A percentile compares a stretch with the other conserved stretches of the same genome.
These are phyloP conservation scores for Saturnia japonica DNA, from an alignment of 2,888 invertebrate species.

Conservation along the genomic window DNA sequence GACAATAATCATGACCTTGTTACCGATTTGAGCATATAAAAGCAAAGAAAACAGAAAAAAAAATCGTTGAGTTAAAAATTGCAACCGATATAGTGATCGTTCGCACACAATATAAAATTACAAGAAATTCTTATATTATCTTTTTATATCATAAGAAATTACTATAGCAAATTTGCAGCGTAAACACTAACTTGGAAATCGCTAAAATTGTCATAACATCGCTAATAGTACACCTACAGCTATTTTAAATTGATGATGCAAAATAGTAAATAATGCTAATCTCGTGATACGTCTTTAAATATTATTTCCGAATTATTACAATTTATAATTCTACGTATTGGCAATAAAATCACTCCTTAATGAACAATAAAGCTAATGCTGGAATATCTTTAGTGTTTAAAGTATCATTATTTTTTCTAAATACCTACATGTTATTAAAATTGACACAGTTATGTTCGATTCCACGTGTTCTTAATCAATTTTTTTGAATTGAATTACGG, in stretches of 20 bases:
- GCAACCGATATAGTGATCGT: not conserved
- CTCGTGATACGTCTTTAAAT: not conserved
- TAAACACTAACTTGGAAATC: not conserved
- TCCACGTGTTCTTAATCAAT: not conserved
- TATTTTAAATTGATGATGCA: not conserved
- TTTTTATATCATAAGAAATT: too few relatives aligned
- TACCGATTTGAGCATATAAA: not conserved
- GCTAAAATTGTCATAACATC: not conserved
- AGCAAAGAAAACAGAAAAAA: not conserved
- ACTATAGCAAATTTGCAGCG: not conserved
- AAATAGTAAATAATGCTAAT: not conserved
- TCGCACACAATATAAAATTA: not conserved
- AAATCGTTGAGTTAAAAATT: not conserved
- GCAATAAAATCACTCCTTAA: not conserved
- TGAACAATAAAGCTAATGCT: not conserved
- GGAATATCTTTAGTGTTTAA: not conserved
- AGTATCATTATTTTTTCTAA: too few relatives aligned
- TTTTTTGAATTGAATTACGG: not conserved
- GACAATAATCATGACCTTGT: not conserved
- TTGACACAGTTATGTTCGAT: not conserved
- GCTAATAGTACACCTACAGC: not conserved
- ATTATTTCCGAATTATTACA: not conserved
- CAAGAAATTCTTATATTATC: too few relatives aligned
- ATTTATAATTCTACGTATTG: not conserved
- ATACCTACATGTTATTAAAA: not conserved